Conservation (phyloP, 2,888 invertebrate species). For the Sthenelais limicola region DNA sequence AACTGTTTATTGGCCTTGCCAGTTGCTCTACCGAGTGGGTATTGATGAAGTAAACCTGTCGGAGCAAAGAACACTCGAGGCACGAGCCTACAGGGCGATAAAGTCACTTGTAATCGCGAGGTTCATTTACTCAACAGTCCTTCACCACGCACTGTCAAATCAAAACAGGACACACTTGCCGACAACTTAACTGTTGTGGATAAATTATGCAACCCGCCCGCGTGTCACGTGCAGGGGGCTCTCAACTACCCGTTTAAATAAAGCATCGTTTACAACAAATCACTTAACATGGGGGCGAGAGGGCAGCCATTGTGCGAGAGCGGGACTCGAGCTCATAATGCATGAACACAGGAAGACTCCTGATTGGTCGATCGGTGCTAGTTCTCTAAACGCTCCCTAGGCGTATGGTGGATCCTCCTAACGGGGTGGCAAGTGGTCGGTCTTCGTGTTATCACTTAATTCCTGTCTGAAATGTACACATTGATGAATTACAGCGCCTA, state of each 20-base stretch:
- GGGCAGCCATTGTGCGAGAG: too few relatives aligned
- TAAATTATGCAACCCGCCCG: constrained; percentile 20
- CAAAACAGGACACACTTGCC: not conserved
- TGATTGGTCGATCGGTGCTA: constrained; percentile 22
- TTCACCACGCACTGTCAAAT: constrained; percentile 5
- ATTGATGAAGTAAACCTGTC: not conserved
- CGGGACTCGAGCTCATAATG: too few relatives aligned
- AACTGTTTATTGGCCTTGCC: constrained; percentile 11
- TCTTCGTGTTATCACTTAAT: constrained; percentile 21
- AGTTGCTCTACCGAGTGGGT: not conserved
- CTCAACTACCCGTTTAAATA: constrained; percentile 23
- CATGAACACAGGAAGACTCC: too few relatives aligned
- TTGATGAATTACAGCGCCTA: constrained; percentile 16
- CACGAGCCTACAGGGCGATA: constrained; percentile 11
- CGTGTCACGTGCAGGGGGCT: constrained; percentile 26
- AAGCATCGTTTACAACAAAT: constrained; percentile 38
- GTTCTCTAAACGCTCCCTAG: not conserved
- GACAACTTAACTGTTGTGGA: not conserved
- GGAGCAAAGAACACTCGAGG: not conserved
- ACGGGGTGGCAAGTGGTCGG: constrained; percentile 21
- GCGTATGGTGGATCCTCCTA: not conserved
- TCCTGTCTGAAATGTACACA: constrained; percentile 14
- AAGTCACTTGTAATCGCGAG: constrained; percentile 12
- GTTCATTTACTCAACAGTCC: constrained; percentile 16
- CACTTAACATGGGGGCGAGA: constrained; percentile 15